Evolutionary conservation across 2,888 invertebrate genomes (phyloP).

Genomic region (Drosophila nr. medialis): DNA sequence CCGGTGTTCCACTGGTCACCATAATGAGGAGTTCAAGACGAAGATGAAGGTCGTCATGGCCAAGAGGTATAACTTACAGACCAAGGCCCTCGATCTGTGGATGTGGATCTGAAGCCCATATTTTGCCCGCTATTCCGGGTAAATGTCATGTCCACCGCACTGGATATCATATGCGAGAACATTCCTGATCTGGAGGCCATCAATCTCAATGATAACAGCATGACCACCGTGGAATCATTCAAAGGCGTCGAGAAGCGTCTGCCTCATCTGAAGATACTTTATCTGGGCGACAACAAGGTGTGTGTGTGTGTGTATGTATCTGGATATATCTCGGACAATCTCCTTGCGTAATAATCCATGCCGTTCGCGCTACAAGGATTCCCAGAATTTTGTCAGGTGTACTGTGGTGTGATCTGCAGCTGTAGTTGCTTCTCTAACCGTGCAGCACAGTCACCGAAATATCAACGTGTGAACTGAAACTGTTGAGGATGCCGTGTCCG

Average conservation of each 20-base stretch:
- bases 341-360: constrained; percentile 86
- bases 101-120: constrained; percentile 89
- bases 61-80: constrained; percentile 89
- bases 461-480: constrained; percentile 42
- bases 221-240: constrained; percentile 89
- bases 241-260: constrained; percentile 88
- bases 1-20: constrained; percentile 88
- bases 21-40: constrained; percentile 89
- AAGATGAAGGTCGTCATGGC: constrained; percentile 93
- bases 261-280: constrained; percentile 90
- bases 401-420: constrained; percentile 53
- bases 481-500: constrained; percentile 12
- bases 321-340: not conserved
- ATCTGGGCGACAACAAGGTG: constrained; percentile 89
- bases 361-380: constrained; percentile 47
- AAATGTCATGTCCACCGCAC: constrained; percentile 89
- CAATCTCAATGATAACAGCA: constrained; percentile 92
- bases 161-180: constrained; percentile 92
- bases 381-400: constrained; percentile 86
- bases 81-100: constrained; percentile 90
- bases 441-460: constrained; percentile 19
- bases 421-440: constrained; percentile 22
- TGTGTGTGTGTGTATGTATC: not conserved
- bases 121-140: constrained; percentile 92
- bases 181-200: constrained; percentile 93